phyloP scores from a whole-genome alignment of 2,888 invertebrate species.

The Caenorhabditis japonica region DNA sequence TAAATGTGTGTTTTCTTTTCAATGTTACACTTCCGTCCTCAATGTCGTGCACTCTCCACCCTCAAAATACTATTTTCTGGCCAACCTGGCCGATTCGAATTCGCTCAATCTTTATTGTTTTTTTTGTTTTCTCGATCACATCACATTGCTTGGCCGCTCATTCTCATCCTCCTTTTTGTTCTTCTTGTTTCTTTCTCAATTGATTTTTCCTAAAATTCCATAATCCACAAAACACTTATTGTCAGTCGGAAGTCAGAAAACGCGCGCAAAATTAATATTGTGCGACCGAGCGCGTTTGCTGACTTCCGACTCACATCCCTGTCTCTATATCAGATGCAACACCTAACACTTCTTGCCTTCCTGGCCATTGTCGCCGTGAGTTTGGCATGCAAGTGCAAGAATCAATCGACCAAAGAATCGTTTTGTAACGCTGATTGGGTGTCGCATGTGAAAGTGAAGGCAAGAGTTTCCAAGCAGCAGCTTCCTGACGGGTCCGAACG shows the following conservation, averaged over 20 bases:
- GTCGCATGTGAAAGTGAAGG: conserved; percentile 69
- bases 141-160: not conserved
- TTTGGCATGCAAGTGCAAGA: conserved; percentile 66
- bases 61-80: conserved; percentile 13
- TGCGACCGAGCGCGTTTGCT: no score
- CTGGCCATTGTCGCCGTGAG: conserved; percentile 11
- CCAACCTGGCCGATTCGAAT: conserved; percentile 33
- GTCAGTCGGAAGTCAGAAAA: no score
- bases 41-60: conserved; percentile 9
- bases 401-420: conserved; percentile 62
- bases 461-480: conserved; percentile 66
- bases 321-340: conserved; percentile 23
- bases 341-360: conserved; percentile 4
- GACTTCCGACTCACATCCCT: not conserved
- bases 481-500: conserved; percentile 61
- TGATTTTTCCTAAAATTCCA: no score
- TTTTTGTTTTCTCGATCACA: conserved; percentile 34
- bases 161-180: not conserved
- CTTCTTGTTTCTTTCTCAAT: conserved; percentile 1
- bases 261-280: no score
- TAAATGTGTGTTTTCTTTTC: conserved; percentile 24
- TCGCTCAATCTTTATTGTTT: conserved; percentile 44
- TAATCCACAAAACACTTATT: no score
- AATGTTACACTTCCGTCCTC: conserved; percentile 34
- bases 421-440: conserved; percentile 74